These are phyloP conservation scores for Resseliella maxima DNA, from an alignment of 2,888 invertebrate genomes.

Conservation along the genomic window DNA sequence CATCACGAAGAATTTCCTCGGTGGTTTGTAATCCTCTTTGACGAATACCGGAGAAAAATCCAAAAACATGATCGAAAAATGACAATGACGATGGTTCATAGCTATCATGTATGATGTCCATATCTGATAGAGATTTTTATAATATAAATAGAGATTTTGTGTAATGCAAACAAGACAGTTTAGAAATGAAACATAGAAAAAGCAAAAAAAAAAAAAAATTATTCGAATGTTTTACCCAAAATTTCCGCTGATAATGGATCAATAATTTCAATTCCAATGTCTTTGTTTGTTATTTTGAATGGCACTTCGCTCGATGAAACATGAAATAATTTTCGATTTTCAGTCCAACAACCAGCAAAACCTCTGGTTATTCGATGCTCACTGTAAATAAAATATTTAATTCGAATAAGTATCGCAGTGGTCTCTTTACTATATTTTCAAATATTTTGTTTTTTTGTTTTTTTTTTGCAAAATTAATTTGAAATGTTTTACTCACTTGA, in stretches of 20 bases:
- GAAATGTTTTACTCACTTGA: constrained; percentile 66
- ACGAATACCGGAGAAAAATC: constrained; percentile 85
- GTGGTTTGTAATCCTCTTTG: constrained; percentile 88
- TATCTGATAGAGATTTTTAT: constrained; percentile 71
- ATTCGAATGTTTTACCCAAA: too few species aligned
- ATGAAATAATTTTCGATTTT: constrained; percentile 82
- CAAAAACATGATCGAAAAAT: constrained; percentile 84
- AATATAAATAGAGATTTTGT: too few species aligned
- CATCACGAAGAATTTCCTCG: constrained; percentile 86
- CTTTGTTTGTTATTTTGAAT: constrained; percentile 76
- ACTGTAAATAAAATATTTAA: constrained; percentile 68
- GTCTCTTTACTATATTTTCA: too few species aligned
- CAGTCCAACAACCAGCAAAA: constrained; percentile 88
- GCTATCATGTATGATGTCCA: constrained; percentile 85
- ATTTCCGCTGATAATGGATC: constrained; percentile 81
- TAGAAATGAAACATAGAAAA: too few species aligned
- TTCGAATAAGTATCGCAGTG: neutral
- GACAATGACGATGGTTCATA: constrained; percentile 83
- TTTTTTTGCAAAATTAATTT: too few species aligned
- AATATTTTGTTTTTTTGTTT: too few species aligned
- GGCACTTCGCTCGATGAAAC: constrained; percentile 84
- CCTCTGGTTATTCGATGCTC: constrained; percentile 85
- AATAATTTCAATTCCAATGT: constrained; percentile 76
- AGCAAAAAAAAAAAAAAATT: too few species aligned
- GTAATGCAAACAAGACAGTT: too few species aligned